phyloP scores from a whole-genome alignment of 2,797 vertebrate genomes.

The Glossophaga mutica region DNA sequence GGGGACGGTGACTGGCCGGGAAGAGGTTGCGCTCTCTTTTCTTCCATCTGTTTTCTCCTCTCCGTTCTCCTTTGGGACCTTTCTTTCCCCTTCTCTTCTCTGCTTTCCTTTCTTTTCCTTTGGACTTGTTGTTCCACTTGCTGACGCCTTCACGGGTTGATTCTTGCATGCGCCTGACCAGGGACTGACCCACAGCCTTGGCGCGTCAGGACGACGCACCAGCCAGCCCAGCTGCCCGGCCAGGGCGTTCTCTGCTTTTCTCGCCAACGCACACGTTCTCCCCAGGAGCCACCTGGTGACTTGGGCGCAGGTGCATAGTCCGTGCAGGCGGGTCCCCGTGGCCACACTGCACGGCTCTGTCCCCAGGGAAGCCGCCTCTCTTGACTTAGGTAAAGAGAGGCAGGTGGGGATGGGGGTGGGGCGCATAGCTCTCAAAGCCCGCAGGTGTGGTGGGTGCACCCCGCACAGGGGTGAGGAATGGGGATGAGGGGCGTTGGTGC shows the following conservation, averaged over 20 bases:
- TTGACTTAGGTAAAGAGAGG: background rate
- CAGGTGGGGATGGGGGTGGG: too few species aligned
- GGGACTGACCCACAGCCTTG: background rate
- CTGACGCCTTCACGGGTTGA: too few species aligned
- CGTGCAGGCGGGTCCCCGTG: background rate
- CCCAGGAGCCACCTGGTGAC: accelerated
- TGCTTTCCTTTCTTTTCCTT: too few species aligned
- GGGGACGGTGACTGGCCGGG: background rate
- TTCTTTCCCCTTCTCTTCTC: background rate
- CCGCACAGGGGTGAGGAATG: background rate
- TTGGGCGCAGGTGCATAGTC: accelerated
- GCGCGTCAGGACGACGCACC: background rate
- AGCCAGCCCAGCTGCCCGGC: too few species aligned
- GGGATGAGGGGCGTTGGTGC: background rate
- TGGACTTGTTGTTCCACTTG: background rate
- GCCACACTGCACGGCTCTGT: background rate
- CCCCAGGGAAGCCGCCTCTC: background rate
- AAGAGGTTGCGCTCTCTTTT: background rate
- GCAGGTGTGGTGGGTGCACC: background rate
- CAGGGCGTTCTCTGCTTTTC: background rate
- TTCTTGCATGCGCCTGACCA: background rate
- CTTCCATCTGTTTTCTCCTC: accelerated
- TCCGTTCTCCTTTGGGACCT: background rate
- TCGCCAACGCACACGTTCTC: accelerated
- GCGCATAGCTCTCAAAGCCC: accelerated